These are phyloP conservation scores for Cyclina sinensis DNA, from an alignment of 1,140 invertebrate species.

Conservation along the genomic window DNA sequence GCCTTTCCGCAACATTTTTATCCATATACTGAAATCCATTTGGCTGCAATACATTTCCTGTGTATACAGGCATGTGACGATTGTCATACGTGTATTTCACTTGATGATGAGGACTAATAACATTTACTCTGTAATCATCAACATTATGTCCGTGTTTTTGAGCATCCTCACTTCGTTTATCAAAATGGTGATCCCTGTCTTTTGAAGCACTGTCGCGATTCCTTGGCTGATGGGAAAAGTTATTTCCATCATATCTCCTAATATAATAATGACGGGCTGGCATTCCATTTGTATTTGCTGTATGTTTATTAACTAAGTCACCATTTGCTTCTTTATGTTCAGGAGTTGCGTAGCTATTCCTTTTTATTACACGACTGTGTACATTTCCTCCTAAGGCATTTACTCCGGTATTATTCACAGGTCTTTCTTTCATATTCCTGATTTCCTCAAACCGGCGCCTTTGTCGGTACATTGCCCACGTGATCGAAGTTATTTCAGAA, in stretches of 20 bases:
- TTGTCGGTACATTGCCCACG: conserved; percentile 45
- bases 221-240: background rate
- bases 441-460: conserved; percentile 20
- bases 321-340: background rate
- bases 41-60: background rate
- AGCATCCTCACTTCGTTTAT: background rate
- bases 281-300: background rate
- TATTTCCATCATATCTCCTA: conserved; percentile 20
- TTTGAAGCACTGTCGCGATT: background rate
- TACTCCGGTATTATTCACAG: background rate
- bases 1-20: background rate
- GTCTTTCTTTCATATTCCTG: background rate
- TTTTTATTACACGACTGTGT: background rate
- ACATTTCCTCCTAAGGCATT: background rate
- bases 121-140: background rate
- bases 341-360: background rate
- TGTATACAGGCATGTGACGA: background rate
- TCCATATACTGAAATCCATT: background rate
- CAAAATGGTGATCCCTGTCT: background rate
- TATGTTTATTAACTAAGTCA: background rate
- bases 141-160: background rate
- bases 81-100: background rate
- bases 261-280: background rate
- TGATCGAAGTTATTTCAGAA: conserved; percentile 52
- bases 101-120: background rate